Evolutionary conservation across 2,888 invertebrate genomes (phyloP).

Genomic region (Xestoiulus laeticollis): DNA sequence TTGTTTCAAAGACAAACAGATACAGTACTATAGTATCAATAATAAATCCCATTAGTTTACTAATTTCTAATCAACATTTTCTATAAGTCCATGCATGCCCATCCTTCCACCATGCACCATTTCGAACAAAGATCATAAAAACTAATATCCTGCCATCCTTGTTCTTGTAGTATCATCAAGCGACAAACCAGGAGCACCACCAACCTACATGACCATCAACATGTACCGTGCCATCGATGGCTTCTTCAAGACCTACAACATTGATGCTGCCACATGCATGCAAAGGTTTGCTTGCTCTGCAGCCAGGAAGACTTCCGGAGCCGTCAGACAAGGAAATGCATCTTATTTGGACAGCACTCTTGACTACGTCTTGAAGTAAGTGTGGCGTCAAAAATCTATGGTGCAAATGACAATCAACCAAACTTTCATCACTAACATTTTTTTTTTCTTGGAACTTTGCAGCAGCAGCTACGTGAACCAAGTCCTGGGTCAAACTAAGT

Average conservation of each 20-base stretch:
- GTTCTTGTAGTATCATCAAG: not conserved
- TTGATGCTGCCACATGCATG: conserved; percentile 52
- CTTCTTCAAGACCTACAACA: conserved; percentile 54
- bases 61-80: too few relatives aligned
- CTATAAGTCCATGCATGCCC: too few relatives aligned
- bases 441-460: conserved; percentile 34
- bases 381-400: too few relatives aligned
- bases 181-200: conserved; percentile 21
- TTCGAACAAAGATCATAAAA: too few relatives aligned
- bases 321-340: conserved; percentile 48
- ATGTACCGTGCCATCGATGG: conserved; percentile 52
- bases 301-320: conserved; percentile 39
- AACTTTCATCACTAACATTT: not conserved
- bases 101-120: too few relatives aligned
- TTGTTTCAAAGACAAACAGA: too few relatives aligned
- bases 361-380: conserved; percentile 47
- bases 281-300: conserved; percentile 53
- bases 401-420: not conserved
- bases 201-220: conserved; percentile 48
- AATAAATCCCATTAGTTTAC: too few relatives aligned
- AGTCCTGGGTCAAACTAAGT: conserved; percentile 46
- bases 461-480: conserved; percentile 52
- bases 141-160: not conserved
- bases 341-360: conserved; percentile 49
- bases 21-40: too few relatives aligned